phyloP scores from a whole-genome alignment of 2,113 vertebrate genomes.

The Oreochromis niloticus region DNA sequence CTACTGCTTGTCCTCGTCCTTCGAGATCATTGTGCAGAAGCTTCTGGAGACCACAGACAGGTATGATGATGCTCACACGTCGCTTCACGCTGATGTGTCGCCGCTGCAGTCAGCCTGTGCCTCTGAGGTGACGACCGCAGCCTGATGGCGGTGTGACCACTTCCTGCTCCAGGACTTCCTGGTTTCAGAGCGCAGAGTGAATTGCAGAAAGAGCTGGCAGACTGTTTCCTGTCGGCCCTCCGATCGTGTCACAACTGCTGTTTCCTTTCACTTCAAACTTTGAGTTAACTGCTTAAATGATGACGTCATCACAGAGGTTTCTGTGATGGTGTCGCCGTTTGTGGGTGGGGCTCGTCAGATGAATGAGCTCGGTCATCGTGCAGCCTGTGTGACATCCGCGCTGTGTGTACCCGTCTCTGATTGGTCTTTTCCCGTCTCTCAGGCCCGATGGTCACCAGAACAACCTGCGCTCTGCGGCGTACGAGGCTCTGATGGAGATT shows the following conservation, averaged over 20 bases:
- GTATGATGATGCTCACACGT: background rate
- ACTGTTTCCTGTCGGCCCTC: background rate
- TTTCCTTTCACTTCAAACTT: background rate
- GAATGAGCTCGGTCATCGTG: background rate
- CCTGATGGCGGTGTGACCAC: background rate
- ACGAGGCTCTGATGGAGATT: slow-evolving; percentile 98
- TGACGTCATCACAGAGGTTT: background rate
- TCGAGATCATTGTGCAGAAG: slow-evolving; percentile 98
- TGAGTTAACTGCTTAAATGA: background rate
- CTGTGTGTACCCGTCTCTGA: background rate
- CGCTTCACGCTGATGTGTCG: background rate
- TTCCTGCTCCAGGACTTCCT: background rate
- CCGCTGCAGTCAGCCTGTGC: background rate
- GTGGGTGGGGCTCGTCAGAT: background rate
- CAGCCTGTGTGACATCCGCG: background rate
- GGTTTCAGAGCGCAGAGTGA: background rate
- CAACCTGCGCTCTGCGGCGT: slow-evolving; percentile 93
- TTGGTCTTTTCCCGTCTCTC: background rate
- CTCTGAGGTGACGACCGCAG: background rate
- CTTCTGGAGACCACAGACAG: slow-evolving; percentile 96
- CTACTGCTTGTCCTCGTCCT: slow-evolving; percentile 94
- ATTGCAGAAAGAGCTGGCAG: background rate
- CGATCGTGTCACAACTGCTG: rapidly evolving
- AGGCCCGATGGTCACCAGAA: slow-evolving; percentile 98
- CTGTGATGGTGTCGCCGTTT: background rate